Percentiles rank a stretch among this genome's conserved stretches.
Conservation (phyloP, 2,797 vertebrate species). For the Anguilla marmorata region DNA sequence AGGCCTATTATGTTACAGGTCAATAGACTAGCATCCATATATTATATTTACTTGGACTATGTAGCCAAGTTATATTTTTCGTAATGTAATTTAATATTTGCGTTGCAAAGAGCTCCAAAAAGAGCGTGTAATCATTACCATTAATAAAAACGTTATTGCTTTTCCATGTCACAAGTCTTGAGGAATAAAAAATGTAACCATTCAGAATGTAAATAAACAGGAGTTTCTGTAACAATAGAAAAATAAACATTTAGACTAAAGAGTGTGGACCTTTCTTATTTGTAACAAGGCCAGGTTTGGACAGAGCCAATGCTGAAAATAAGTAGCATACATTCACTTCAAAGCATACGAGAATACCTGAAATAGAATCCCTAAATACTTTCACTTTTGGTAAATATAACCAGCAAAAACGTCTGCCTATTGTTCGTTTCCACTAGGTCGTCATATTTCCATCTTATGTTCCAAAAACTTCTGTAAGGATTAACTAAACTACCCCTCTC, state of each 20-base stretch:
- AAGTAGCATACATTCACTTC: neutral
- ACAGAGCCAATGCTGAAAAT: neutral
- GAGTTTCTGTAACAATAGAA: neutral
- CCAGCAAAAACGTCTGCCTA: neutral
- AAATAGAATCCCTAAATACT: neutral
- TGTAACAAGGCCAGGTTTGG: neutral
- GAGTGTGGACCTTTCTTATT: neutral
- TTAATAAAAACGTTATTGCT: neutral
- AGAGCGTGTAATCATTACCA: neutral
- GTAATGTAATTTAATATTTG: neutral
- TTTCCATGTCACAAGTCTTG: neutral
- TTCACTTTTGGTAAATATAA: neutral
- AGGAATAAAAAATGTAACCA: neutral
- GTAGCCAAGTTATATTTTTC: neutral
- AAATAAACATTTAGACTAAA: neutral
- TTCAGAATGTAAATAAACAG: neutral
- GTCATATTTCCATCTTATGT: neutral
- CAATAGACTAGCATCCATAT: neutral
- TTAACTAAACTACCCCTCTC: neutral
- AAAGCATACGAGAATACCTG: neutral
- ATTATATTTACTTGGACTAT: neutral
- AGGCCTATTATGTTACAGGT: neutral
- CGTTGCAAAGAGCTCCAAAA: neutral
- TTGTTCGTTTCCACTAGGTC: neutral
- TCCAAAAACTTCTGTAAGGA: neutral